Evolutionary conservation across 2,113 vertebrate species (phyloP).

Genomic region (Rhea pennata): DNA sequence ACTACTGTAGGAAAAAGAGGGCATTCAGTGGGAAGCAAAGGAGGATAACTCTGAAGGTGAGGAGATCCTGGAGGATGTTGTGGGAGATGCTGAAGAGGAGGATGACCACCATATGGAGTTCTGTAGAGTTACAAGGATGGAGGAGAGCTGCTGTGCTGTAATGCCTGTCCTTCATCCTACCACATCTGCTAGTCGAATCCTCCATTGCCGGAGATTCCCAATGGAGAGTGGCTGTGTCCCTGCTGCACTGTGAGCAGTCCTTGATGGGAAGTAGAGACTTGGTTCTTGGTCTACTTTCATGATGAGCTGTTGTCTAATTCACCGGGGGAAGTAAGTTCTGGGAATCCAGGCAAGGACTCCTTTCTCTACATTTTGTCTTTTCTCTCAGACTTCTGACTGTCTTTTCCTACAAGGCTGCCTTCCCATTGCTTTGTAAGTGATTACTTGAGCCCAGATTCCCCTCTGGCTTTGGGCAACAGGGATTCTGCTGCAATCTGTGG

Average conservation of each 20-base stretch:
- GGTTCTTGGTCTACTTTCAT: neutral
- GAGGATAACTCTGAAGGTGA: conserved; percentile 95
- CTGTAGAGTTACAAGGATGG: conserved; percentile 98
- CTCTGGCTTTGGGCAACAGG: neutral
- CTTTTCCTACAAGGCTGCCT: neutral
- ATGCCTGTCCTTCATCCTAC: conserved; percentile 97
- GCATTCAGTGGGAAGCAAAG: conserved; percentile 97
- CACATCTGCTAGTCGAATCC: conserved; percentile 97
- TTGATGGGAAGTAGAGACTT: neutral
- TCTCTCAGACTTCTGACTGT: accelerated
- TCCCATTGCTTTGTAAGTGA: neutral
- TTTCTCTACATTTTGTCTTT: neutral
- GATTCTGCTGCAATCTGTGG: neutral
- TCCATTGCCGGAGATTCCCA: conserved; percentile 94
- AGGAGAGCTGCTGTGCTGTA: conserved; percentile 96
- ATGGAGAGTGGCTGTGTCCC: conserved; percentile 97
- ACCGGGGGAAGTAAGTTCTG: neutral
- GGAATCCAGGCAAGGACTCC: neutral
- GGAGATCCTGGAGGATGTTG: conserved; percentile 85
- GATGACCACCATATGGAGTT: conserved; percentile 99
- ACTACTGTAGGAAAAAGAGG: conserved; percentile 91
- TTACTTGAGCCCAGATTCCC: neutral
- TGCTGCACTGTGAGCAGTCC: conserved; percentile 88
- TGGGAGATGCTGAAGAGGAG: conserved; percentile 89
- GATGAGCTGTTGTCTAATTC: neutral